Evolutionary conservation across 37 sponge, comb jelly and placozoan genomes (phyloP).

Genomic region (Halichondria panicea): DNA sequence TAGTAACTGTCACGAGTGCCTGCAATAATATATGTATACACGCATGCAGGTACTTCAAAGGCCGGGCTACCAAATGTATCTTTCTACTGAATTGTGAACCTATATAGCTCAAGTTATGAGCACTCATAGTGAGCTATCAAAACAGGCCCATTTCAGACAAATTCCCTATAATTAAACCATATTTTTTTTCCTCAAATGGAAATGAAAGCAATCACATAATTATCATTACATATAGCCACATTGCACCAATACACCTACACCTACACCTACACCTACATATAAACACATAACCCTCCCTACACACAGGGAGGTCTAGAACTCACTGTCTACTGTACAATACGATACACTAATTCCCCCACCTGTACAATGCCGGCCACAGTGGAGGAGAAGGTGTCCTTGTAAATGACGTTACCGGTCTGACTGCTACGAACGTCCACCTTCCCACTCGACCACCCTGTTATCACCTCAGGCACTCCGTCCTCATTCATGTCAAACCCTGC

Average conservation of each 20-base stretch:
- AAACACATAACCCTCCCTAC: neutral
- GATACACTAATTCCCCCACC: conserved; percentile 25
- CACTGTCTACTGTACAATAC: neutral
- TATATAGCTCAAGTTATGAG: too few relatives aligned
- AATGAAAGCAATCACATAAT: neutral
- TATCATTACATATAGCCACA: neutral
- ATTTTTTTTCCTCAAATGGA: too few relatives aligned
- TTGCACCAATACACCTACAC: neutral
- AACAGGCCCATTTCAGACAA: too few relatives aligned
- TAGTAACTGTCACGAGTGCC: too few relatives aligned
- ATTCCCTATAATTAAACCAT: too few relatives aligned
- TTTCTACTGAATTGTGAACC: too few relatives aligned
- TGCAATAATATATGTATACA: too few relatives aligned
- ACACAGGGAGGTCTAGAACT: too few relatives aligned
- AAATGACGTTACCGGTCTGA: conserved; percentile 86
- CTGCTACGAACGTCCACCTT: conserved; percentile 76
- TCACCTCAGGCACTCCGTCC: conserved; percentile 87
- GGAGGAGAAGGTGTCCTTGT: conserved; percentile 81
- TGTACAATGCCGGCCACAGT: conserved; percentile 89
- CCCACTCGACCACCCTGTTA: conserved; percentile 95
- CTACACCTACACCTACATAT: neutral
- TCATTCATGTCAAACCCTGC: conserved; percentile 80
- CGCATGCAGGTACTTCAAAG: too few relatives aligned
- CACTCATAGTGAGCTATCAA: too few relatives aligned
- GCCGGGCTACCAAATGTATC: too few relatives aligned